Conservation (phyloP, 2,888 invertebrate genomes). For the Watsonalla binaria region DNA sequence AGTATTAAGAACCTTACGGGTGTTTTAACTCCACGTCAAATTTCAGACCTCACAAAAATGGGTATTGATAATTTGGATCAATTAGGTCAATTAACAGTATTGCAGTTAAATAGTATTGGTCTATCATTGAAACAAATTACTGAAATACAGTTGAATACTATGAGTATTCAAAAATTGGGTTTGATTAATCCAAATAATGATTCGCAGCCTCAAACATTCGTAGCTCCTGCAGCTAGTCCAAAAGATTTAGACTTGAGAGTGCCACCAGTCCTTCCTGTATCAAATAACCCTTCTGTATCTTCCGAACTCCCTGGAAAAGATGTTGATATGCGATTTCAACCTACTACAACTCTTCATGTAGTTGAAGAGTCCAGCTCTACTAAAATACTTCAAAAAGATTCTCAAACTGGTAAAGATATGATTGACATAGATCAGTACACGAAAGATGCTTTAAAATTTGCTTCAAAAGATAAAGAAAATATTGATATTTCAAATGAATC, state of each 20-base stretch:
- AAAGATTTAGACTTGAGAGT: slow-evolving; percentile 73
- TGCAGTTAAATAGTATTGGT: slow-evolving; percentile 80
- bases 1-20: slow-evolving; percentile 79
- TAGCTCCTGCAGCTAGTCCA: slow-evolving; percentile 32
- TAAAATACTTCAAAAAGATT: slow-evolving; percentile 35
- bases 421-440: slow-evolving; percentile 77
- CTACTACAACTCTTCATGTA: slow-evolving; percentile 28
- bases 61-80: slow-evolving; percentile 81
- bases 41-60: slow-evolving; percentile 78
- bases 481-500: slow-evolving; percentile 63
- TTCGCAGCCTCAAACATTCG: slow-evolving; percentile 39
- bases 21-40: slow-evolving; percentile 77
- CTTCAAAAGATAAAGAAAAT: slow-evolving; percentile 69
- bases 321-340: slow-evolving; percentile 72
- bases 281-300: slow-evolving; percentile 36
- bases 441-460: slow-evolving; percentile 74
- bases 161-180: slow-evolving; percentile 78
- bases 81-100: slow-evolving; percentile 79
- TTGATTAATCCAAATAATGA: slow-evolving; percentile 58
- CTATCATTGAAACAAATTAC: slow-evolving; percentile 79
- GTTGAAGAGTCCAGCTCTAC: slow-evolving; percentile 33
- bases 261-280: slow-evolving; percentile 49
- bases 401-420: slow-evolving; percentile 53
- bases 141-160: slow-evolving; percentile 80
- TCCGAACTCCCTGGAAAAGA: slow-evolving; percentile 66